These are phyloP conservation scores for Xanthorhoe designata DNA, from an alignment of 2,888 invertebrate genomes.

Conservation along the genomic window DNA sequence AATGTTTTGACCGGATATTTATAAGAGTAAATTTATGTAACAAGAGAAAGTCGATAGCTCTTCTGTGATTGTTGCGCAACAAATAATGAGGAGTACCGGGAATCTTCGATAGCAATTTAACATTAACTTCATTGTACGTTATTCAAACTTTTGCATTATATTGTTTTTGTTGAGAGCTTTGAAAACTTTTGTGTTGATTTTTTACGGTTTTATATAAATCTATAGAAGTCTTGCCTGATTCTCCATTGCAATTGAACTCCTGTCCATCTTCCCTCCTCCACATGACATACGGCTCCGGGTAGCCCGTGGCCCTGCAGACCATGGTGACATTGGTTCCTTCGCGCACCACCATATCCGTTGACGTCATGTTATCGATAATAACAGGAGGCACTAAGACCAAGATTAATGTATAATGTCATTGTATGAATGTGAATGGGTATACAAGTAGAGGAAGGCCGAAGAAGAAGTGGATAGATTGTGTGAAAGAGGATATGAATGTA, in stretches of 20 bases:
- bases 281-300: conserved; percentile 96
- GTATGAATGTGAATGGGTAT: too few species aligned
- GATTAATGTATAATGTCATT: neutral
- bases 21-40: conserved; percentile 58
- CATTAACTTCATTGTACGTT: conserved; percentile 5
- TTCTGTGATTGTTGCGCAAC: conserved; percentile 46
- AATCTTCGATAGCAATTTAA: conserved; percentile 6
- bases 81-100: conserved; percentile 25
- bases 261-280: conserved; percentile 96
- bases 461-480: too few species aligned
- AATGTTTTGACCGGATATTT: conserved; percentile 71
- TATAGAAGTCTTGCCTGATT: conserved; percentile 86
- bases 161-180: neutral
- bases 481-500: too few species aligned
- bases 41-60: conserved; percentile 45
- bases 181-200: neutral
- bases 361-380: conserved; percentile 95
- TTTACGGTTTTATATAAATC: too few species aligned
- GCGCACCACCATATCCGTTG: conserved; percentile 95
- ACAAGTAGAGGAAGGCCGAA: too few species aligned
- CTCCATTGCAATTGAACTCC: conserved; percentile 95
- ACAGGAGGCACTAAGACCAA: conserved; percentile 91
- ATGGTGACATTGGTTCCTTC: conserved; percentile 95
- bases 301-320: conserved; percentile 94
- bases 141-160: conserved; percentile 8